Evolutionary conservation across 1,140 invertebrate genomes (phyloP).

Genomic region (Epicauta chinensis): DNA sequence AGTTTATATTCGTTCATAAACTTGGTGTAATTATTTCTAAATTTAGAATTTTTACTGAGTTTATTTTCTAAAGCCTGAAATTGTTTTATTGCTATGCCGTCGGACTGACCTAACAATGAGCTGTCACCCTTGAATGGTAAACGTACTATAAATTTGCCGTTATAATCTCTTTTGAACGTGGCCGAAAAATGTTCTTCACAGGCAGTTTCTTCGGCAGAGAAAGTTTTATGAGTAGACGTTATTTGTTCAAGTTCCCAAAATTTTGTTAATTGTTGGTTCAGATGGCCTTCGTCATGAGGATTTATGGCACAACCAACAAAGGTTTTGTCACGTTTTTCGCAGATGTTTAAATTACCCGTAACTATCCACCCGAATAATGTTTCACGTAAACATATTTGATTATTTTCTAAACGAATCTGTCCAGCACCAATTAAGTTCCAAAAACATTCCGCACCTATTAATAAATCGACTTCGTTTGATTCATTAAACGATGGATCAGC

Average conservation of each 20-base stretch:
- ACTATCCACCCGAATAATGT: too few species aligned
- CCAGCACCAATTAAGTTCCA: background rate
- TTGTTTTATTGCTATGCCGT: background rate
- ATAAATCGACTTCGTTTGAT: background rate
- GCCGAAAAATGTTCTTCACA: conserved; percentile 1
- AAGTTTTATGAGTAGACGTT: background rate
- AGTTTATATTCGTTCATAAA: too few species aligned
- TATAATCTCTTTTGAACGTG: background rate
- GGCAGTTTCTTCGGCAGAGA: background rate
- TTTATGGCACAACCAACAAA: too few species aligned
- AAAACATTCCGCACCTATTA: background rate
- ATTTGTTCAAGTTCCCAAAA: conserved; percentile 4
- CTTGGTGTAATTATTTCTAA: background rate
- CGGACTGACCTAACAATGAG: background rate
- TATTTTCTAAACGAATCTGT: background rate
- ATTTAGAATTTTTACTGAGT: background rate
- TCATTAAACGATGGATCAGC: background rate
- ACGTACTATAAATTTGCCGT: conserved; percentile 3
- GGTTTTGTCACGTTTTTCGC: background rate
- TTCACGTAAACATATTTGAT: too few species aligned
- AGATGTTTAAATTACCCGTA: background rate
- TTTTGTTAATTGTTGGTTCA: background rate
- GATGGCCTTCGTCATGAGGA: too few species aligned
- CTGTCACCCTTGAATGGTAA: conserved; percentile 1
- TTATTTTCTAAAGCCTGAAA: conserved; percentile 3